Percentiles rank a stretch among this genome's conserved stretches.
Evolutionary conservation across 2,797 vertebrate species (phyloP).

Genomic region (Hozukius guyotensis): DNA sequence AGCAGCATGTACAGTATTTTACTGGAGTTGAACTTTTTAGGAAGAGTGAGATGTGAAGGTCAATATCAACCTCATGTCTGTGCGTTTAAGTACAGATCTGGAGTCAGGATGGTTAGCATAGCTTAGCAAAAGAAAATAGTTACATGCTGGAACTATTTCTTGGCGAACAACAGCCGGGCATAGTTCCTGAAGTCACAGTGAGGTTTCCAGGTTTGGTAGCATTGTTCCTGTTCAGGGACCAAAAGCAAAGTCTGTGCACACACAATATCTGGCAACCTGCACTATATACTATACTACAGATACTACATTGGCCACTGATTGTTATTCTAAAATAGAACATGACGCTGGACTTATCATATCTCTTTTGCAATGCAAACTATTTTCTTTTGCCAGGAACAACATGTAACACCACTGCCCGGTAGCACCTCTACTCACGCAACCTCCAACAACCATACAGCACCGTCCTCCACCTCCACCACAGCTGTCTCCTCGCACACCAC

Average conservation of each 20-base stretch:
- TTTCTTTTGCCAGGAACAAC: neutral
- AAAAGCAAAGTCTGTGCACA: neutral
- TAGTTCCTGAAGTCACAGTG: neutral
- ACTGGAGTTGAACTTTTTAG: neutral
- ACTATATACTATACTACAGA: neutral
- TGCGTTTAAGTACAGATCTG: neutral
- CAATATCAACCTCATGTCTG: neutral
- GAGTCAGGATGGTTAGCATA: neutral
- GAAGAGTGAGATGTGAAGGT: neutral
- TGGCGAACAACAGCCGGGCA: neutral
- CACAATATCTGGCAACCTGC: neutral
- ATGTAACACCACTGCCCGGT: rapidly evolving
- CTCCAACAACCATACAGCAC: neutral
- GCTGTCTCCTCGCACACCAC: rapidly evolving
- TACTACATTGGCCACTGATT: neutral
- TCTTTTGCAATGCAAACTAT: neutral
- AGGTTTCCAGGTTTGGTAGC: neutral
- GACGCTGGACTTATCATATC: neutral
- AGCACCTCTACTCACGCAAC: rapidly evolving
- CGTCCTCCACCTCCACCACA: neutral
- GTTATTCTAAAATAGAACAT: neutral
- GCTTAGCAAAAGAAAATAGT: neutral
- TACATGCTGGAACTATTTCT: neutral
- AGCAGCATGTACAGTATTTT: neutral
- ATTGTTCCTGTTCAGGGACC: neutral